Evolutionary conservation across 2,113 vertebrate species (phyloP).

Genomic region (Copsychus sechellarum): DNA sequence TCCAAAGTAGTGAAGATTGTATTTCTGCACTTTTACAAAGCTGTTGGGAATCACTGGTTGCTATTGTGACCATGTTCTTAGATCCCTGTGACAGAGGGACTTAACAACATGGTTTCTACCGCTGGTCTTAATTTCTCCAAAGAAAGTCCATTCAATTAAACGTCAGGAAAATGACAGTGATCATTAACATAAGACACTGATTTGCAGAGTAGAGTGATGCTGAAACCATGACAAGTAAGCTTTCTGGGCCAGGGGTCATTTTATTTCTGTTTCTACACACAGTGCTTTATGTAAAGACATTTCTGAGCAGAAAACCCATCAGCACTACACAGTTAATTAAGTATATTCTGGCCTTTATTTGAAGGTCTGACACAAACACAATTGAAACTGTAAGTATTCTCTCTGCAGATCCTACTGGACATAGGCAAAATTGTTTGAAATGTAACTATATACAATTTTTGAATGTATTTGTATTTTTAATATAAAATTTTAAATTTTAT

Average conservation of each 20-base stretch:
- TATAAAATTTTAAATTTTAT: neutral
- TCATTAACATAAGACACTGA: neutral
- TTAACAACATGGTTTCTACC: neutral
- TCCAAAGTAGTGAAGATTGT: neutral
- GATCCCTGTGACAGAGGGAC: neutral
- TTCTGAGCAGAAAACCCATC: neutral
- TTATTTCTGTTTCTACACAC: neutral
- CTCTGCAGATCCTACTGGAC: neutral
- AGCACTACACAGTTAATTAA: neutral
- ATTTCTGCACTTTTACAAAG: neutral
- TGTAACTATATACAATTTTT: neutral
- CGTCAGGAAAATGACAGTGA: neutral
- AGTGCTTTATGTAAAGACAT: neutral
- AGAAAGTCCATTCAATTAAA: neutral
- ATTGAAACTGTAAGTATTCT: neutral
- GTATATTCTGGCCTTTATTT: neutral
- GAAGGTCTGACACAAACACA: neutral
- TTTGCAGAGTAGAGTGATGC: neutral
- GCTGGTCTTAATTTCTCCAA: neutral
- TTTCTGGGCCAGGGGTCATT: neutral
- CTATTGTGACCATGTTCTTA: neutral
- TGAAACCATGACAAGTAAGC: neutral
- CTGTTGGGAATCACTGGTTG: neutral
- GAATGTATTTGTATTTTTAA: neutral
- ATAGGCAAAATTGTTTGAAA: neutral